Conservation (phyloP, 2,797 vertebrate species). For the Phoeniculus purpureus region DNA sequence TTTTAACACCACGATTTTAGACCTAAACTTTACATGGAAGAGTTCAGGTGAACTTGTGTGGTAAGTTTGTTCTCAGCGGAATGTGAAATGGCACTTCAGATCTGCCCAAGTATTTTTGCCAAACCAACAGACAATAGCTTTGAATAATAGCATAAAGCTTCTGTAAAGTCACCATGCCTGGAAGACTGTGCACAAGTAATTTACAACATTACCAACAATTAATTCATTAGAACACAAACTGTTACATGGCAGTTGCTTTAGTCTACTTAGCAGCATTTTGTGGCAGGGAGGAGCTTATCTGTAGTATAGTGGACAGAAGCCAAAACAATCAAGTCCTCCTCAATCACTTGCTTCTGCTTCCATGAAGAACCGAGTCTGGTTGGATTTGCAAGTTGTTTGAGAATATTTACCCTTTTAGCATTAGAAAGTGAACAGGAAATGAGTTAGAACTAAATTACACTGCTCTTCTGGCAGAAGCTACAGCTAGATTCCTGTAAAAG, state of each 20-base stretch:
- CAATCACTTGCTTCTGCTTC: neutral
- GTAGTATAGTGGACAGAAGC: neutral
- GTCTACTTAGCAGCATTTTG: neutral
- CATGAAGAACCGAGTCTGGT: neutral
- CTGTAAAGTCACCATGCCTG: neutral
- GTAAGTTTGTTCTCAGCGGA: neutral
- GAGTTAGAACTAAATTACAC: slow-evolving; percentile 69
- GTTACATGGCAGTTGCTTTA: neutral
- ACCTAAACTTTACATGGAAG: neutral
- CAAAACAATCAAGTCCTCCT: neutral
- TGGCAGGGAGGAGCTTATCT: neutral
- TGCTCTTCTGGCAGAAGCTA: slow-evolving; percentile 71
- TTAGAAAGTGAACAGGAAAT: slow-evolving; percentile 64
- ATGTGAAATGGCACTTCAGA: neutral
- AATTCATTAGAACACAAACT: neutral
- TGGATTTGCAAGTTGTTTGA: slow-evolving; percentile 64
- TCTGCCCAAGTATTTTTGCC: neutral
- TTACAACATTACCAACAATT: neutral
- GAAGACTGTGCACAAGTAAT: neutral
- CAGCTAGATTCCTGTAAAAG: slow-evolving; percentile 80
- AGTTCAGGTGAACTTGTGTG: neutral
- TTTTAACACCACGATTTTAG: neutral
- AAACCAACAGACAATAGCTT: neutral
- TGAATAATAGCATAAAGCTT: neutral
- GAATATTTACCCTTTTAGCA: slow-evolving; percentile 48